Evolutionary conservation across 2,888 invertebrate genomes (phyloP).

Genomic region (Chrysotoxum bicinctum): DNA sequence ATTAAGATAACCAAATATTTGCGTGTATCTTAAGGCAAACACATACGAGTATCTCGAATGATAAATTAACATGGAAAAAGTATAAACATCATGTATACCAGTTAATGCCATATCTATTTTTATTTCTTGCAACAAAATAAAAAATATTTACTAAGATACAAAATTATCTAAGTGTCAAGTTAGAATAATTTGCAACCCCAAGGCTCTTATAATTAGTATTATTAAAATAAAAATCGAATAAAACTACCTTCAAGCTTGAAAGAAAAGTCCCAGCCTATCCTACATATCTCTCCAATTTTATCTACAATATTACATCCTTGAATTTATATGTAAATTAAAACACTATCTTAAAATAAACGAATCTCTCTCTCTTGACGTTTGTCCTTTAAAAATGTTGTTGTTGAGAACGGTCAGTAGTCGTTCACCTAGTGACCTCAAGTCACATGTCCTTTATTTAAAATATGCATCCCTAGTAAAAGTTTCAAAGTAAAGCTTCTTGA

Average conservation of each 20-base stretch:
- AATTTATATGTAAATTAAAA: conserved; percentile 23
- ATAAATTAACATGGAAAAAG: no score
- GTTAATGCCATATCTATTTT: no score
- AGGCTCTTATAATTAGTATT: neutral
- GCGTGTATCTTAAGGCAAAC: no score
- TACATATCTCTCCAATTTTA: neutral
- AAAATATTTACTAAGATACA: neutral
- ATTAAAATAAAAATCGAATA: neutral
- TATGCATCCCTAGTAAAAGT: conserved; percentile 26
- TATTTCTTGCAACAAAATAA: no score
- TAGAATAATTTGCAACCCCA: neutral
- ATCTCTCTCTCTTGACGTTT: conserved; percentile 5
- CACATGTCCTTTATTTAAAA: conserved; percentile 15
- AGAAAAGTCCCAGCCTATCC: neutral
- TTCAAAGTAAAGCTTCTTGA: neutral
- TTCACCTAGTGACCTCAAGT: conserved; percentile 62
- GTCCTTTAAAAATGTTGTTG: conserved; percentile 13
- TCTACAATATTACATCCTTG: conserved; percentile 5
- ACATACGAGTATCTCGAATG: no score
- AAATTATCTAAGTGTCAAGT: neutral
- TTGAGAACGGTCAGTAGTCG: conserved; percentile 59
- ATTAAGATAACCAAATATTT: no score
- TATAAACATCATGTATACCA: no score
- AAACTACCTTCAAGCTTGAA: neutral
- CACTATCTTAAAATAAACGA: conserved; percentile 1